Evolutionary conservation across 2,888 invertebrate genomes (phyloP).

Genomic region (Lasioglossum figueresi): DNA sequence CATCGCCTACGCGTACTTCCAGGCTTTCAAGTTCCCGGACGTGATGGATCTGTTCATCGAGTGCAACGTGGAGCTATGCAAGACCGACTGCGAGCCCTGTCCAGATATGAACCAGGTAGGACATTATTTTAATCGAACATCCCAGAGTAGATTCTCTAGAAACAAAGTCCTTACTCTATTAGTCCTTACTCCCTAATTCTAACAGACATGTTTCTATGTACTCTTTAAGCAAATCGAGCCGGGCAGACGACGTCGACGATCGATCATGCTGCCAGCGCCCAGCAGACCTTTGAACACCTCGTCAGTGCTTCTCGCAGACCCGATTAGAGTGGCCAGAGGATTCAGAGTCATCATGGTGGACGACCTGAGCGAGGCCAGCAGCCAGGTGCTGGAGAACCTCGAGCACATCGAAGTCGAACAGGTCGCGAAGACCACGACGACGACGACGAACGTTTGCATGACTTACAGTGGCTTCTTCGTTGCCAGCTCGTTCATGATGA

Average conservation of each 20-base stretch:
- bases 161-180: too few species aligned
- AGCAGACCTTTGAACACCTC: conserved; percentile 75
- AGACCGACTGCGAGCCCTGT: conserved; percentile 91
- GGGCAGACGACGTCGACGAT: conserved; percentile 82
- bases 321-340: conserved; percentile 88
- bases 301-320: conserved; percentile 86
- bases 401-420: conserved; percentile 69
- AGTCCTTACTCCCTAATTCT: background rate
- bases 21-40: conserved; percentile 93
- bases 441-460: conserved; percentile 86
- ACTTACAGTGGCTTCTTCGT: conserved; percentile 88
- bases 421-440: conserved; percentile 35
- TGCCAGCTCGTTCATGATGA: conserved; percentile 86
- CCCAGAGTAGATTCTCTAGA: too few species aligned
- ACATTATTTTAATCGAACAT: background rate
- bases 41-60: conserved; percentile 93
- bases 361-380: conserved; percentile 85
- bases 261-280: conserved; percentile 69
- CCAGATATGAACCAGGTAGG: conserved; percentile 86
- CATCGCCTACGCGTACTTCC: conserved; percentile 91
- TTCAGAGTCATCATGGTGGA: conserved; percentile 89
- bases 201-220: background rate
- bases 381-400: conserved; percentile 73
- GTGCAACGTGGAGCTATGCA: conserved; percentile 93
- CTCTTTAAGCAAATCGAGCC: conserved; percentile 84